Base-by-base conservation (phyloP, 1,140 invertebrate species). In the Bombus pyrosoma region DNA sequence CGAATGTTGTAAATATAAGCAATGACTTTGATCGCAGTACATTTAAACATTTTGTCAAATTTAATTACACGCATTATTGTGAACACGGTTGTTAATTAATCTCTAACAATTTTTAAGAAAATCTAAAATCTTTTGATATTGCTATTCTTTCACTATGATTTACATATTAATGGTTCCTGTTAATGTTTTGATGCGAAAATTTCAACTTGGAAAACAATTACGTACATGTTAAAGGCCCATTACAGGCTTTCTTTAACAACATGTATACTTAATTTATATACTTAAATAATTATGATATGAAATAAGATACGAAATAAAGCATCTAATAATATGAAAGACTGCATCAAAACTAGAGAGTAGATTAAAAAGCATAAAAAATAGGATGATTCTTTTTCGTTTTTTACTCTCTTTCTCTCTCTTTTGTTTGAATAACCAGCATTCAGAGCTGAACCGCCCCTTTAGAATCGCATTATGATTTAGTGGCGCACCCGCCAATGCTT, bases 391-490 rank as follows among this genome's bases (percentile, higher is more conserved):
- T 59, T 80, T 76, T 34, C 32, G 5, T 22, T 53, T 53, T 53
- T 66, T 37, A 2, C 41, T 69, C n/a, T 43, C 15, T 28, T 64
- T 66, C 10, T 28, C 73, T 66, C 59, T 3, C 71, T 22, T 85
- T 81, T 81, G 83, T 69, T 57, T 77, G 73, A 81, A 89, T 78
- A 83, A 86, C 66, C 53, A 64, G 59, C 75, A 88, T 86, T 86
- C 74, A 66, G 64, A 73, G 32, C 34, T 62, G 84, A 86, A 77
- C 87, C 88, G 80, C 80, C 87, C 80, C 53, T 89, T 89, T 83
- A 89, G 57, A 89, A 83, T 89, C 85, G 69, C 81, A 39, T 83
- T 71, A 89, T 89, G 87, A 89, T 89, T 89, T 89, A 89, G 80
- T 77, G 76, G 34, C 57, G 78, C 68, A 22, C 34, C 78, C 66